Conservation (phyloP, 37 sponge, comb jelly and placozoan species). For the Dysidea cf. avara region DNA sequence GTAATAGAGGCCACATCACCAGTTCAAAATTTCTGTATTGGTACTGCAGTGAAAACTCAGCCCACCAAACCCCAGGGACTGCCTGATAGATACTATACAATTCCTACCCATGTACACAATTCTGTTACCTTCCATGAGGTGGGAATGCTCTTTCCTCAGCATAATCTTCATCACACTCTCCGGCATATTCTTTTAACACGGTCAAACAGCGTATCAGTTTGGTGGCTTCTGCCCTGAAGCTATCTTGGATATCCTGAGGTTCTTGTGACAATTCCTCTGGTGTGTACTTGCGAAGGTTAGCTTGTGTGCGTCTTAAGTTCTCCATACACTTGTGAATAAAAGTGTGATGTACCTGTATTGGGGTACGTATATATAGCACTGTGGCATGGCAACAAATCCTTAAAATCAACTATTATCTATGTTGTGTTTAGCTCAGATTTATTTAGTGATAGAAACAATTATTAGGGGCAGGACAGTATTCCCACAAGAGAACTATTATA, state of each 20-base stretch:
- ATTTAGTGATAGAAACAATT: background rate
- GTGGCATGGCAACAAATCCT: background rate
- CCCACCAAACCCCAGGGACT: too few species aligned
- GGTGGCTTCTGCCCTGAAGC: constrained; percentile 39
- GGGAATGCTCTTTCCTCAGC: constrained; percentile 80
- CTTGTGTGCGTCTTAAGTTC: constrained; percentile 33
- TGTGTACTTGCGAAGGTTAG: constrained; percentile 45
- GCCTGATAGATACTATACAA: too few species aligned
- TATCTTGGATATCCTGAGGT: constrained; percentile 28
- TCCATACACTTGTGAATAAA: constrained; percentile 61
- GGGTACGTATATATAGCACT: background rate
- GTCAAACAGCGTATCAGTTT: constrained; percentile 80
- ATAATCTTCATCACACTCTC: constrained; percentile 81
- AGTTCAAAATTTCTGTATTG: too few species aligned
- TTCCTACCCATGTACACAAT: background rate
- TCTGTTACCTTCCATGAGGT: constrained; percentile 82
- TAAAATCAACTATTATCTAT: too few species aligned
- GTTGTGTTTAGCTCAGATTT: too few species aligned
- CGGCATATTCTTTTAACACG: constrained; percentile 80
- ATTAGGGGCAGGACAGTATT: background rate
- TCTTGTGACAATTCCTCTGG: constrained; percentile 54
- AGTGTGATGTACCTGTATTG: constrained; percentile 43
- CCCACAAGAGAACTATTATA: too few species aligned
- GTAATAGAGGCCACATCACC: too few species aligned
- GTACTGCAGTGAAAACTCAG: too few species aligned